Evolutionary conservation across 2,888 invertebrate genomes (phyloP).

Genomic region (Tenodera sinensis): DNA sequence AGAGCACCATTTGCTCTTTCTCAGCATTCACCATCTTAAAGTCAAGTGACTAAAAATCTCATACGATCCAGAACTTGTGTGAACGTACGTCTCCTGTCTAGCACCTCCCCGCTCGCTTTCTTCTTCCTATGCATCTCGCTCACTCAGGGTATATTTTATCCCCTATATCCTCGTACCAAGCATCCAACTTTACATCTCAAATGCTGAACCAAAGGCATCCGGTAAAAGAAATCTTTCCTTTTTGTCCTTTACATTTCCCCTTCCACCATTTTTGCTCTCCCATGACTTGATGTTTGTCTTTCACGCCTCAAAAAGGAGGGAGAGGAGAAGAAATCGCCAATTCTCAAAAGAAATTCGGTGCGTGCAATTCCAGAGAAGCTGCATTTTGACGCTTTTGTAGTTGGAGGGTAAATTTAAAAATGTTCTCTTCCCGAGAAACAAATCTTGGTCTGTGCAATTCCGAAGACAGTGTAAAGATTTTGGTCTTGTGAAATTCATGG

Average conservation of each 20-base stretch:
- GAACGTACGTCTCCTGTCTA: neutral
- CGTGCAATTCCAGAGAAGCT: neutral
- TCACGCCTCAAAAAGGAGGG: neutral
- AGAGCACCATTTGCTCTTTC: neutral
- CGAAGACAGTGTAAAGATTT: neutral
- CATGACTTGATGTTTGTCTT: neutral
- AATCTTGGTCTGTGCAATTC: neutral
- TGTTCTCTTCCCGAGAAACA: neutral
- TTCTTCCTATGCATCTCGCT: neutral
- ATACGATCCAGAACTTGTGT: neutral
- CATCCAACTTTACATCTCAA: constrained; percentile 13
- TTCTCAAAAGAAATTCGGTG: neutral
- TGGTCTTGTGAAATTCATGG: neutral
- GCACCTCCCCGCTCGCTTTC: neutral
- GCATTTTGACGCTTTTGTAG: neutral
- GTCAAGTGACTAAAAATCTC: constrained; percentile 9
- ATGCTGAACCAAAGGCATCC: constrained; percentile 1
- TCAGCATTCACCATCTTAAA: neutral
- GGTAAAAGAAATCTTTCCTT: neutral
- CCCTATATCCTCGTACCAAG: neutral
- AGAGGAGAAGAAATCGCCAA: neutral
- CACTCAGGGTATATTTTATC: neutral
- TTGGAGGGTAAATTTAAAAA: neutral
- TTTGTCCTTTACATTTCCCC: neutral
- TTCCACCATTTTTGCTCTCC: neutral